Percentiles rank a stretch among this genome's conserved stretches.
Conservation (phyloP, 2,797 vertebrate genomes). For the Ctenopoma multispine region DNA sequence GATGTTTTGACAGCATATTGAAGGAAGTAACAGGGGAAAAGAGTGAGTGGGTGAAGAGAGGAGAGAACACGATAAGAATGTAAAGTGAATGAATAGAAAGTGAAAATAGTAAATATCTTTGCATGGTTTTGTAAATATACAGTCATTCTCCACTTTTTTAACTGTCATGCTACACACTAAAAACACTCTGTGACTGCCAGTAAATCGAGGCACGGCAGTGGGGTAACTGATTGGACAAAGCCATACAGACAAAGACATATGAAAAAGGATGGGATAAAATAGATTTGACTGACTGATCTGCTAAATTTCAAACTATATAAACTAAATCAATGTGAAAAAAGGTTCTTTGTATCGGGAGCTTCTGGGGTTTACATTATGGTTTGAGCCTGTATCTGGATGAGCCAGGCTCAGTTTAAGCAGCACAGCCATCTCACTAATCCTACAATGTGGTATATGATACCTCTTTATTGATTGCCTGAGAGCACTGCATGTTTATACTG, state of each 20-base stretch:
- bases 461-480: conserved; percentile 66
- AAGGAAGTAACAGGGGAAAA: conserved; percentile 68
- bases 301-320: neutral
- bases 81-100: conserved; percentile 33
- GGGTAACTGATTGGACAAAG: conserved; percentile 23
- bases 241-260: neutral
- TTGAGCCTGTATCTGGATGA: conserved; percentile 30
- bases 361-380: conserved; percentile 42
- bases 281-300: conserved; percentile 5
- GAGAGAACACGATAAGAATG: conserved; percentile 45
- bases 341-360: neutral
- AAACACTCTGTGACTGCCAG: conserved; percentile 21
- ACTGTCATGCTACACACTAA: conserved; percentile 10
- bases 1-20: conserved; percentile 63
- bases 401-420: conserved; percentile 53
- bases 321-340: neutral
- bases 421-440: conserved; percentile 18
- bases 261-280: neutral
- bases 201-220: conserved; percentile 9
- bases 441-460: conserved; percentile 58
- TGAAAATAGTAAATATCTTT: neutral
- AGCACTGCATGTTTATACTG: conserved; percentile 50
- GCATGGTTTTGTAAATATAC: conserved; percentile 13
- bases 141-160: neutral
- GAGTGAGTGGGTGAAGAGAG: conserved; percentile 41